Conservation (phyloP, 2,888 invertebrate genomes). For the Germaria angustata region DNA sequence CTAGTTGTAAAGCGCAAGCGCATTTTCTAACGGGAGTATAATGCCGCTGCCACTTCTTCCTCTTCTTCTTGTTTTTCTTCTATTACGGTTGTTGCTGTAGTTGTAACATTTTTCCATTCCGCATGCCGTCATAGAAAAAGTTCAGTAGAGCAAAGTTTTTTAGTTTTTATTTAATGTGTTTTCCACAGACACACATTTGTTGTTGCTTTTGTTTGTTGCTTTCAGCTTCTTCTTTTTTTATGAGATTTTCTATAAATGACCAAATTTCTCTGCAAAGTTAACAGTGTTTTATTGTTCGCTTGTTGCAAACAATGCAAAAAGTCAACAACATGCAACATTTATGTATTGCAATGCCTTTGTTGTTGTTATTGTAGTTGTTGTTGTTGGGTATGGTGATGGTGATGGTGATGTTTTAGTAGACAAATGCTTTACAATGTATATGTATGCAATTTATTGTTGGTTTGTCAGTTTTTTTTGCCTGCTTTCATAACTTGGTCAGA, state of each 20-base stretch:
- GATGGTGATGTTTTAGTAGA: no score
- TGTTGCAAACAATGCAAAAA: conserved; percentile 41
- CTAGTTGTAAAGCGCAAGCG: conserved; percentile 62
- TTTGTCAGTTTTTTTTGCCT: conserved; percentile 4
- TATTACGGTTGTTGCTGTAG: conserved; percentile 15
- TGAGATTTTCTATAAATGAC: conserved; percentile 54
- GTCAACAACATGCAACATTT: conserved; percentile 55
- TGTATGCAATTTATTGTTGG: neutral
- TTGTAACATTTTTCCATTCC: conserved; percentile 54
- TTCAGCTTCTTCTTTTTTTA: neutral
- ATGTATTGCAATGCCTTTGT: conserved; percentile 12
- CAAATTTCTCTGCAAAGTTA: conserved; percentile 59
- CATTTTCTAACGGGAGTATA: conserved; percentile 64
- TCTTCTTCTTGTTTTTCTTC: neutral
- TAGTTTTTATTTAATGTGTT: conserved; percentile 24
- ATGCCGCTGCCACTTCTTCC: neutral
- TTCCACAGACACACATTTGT: conserved; percentile 43
- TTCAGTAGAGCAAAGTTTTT: conserved; percentile 66
- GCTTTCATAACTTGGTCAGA: conserved; percentile 52
- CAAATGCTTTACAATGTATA: conserved; percentile 4
- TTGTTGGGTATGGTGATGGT: no score
- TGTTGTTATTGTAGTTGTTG: neutral
- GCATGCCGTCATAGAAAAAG: conserved; percentile 59
- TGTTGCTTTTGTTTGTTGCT: conserved; percentile 31
- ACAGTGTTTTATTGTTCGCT: conserved; percentile 33